These are phyloP conservation scores for Lindbergichthys nudifrons DNA, from an alignment of 2,797 vertebrate species.

Conservation along the genomic window DNA sequence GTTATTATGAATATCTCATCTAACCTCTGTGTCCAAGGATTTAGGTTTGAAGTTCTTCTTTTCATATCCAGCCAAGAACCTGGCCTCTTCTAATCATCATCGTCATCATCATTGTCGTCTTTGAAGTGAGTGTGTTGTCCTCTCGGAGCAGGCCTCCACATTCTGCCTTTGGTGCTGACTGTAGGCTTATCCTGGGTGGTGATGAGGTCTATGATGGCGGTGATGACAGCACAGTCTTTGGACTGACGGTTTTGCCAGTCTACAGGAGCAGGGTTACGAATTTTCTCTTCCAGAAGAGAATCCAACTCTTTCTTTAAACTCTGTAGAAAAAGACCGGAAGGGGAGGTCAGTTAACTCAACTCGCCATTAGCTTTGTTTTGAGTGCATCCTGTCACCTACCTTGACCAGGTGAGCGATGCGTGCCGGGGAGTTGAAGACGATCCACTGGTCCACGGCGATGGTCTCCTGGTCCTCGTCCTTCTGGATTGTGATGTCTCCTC, in stretches of 20 bases:
- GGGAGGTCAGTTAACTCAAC: not conserved
- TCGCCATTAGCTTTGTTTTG: not conserved
- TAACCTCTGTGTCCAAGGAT: slow-evolving; percentile 26
- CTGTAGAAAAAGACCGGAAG: slow-evolving; percentile 69
- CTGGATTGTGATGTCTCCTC: slow-evolving; percentile 97
- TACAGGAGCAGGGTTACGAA: slow-evolving; percentile 91
- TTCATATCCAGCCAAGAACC: not conserved
- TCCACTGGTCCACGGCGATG: slow-evolving; percentile 96
- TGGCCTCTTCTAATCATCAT: slow-evolving; percentile 59
- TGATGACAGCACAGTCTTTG: slow-evolving; percentile 94
- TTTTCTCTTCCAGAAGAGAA: slow-evolving; percentile 92
- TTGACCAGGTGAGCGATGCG: slow-evolving; percentile 97
- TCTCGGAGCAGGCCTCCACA: slow-evolving; percentile 47
- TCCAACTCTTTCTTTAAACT: slow-evolving; percentile 92
- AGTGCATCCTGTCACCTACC: slow-evolving; percentile 71
- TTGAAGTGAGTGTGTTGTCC: slow-evolving; percentile 60
- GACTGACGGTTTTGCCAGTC: slow-evolving; percentile 90
- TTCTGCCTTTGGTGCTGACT: slow-evolving; percentile 67
- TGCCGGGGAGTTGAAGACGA: slow-evolving; percentile 95
- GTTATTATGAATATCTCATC: slow-evolving; percentile 43
- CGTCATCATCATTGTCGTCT: slow-evolving; percentile 58
- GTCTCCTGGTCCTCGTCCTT: slow-evolving; percentile 95
- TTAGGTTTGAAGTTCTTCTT: slow-evolving; percentile 12
- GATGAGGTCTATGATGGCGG: slow-evolving; percentile 96
- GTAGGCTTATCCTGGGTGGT: slow-evolving; percentile 92